These are phyloP conservation scores for Reticulitermes lucifugus DNA, from an alignment of 2,888 invertebrate species.

Conservation along the genomic window DNA sequence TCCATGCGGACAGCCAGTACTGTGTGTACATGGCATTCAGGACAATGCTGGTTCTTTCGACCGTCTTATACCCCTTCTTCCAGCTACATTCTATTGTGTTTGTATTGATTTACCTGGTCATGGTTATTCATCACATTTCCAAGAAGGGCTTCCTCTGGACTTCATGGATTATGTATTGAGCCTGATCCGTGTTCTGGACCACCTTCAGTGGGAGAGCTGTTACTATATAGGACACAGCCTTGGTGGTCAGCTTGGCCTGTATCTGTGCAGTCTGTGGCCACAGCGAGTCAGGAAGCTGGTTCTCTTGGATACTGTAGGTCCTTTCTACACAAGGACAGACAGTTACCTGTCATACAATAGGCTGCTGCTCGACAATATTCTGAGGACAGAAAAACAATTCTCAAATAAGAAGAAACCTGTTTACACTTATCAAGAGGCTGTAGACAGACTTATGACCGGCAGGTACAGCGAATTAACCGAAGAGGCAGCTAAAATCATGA, in stretches of 20 bases:
- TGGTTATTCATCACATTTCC: constrained; percentile 63
- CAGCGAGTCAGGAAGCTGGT: constrained; percentile 63
- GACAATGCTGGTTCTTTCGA: constrained; percentile 66
- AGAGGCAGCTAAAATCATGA: constrained; percentile 65
- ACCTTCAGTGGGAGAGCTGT: constrained; percentile 62
- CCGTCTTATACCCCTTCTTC: constrained; percentile 61
- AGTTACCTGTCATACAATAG: constrained; percentile 59
- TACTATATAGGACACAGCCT: constrained; percentile 64
- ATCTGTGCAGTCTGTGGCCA: constrained; percentile 63
- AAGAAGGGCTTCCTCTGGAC: constrained; percentile 60
- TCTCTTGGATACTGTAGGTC: constrained; percentile 62
- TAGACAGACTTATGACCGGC: constrained; percentile 63
- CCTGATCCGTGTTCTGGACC: constrained; percentile 59
- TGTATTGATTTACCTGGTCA: constrained; percentile 66
- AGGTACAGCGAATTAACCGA: constrained; percentile 62
- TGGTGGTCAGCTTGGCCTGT: constrained; percentile 65
- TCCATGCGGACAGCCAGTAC: constrained; percentile 58
- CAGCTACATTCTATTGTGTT: constrained; percentile 60
- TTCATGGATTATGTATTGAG: constrained; percentile 59
- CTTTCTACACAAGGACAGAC: constrained; percentile 56
- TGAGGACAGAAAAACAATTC: constrained; percentile 58
- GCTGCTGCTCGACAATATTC: constrained; percentile 61
- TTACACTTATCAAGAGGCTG: constrained; percentile 55
- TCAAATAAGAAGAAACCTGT: constrained; percentile 53
- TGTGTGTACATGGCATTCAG: constrained; percentile 61